phyloP scores from a whole-genome alignment of 2,113 vertebrate species.

The Emydocephalus ijimae region DNA sequence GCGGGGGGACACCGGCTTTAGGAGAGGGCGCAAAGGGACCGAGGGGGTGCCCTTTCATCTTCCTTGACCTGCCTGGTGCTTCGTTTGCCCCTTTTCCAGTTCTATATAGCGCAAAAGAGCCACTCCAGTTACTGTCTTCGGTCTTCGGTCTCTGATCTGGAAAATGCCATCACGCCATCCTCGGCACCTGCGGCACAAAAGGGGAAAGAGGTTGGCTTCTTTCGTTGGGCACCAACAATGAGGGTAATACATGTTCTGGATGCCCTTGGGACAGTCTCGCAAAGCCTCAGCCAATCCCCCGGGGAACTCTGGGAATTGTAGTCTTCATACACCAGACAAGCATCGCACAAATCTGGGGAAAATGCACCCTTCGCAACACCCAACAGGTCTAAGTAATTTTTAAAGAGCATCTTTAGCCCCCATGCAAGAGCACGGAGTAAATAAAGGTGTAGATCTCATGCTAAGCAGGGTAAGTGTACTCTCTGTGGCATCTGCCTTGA shows the following conservation, averaged over 20 bases:
- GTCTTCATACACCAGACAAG: background rate
- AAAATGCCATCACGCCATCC: slow-evolving; percentile 98
- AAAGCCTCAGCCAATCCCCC: background rate
- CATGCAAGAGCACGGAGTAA: background rate
- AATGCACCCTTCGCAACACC: no score
- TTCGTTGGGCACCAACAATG: background rate
- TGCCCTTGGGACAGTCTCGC: background rate
- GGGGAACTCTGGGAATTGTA: background rate
- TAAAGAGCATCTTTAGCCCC: background rate
- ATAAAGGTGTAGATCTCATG: background rate
- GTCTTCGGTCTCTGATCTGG: slow-evolving; percentile 95
- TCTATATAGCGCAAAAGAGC: slow-evolving; percentile 43
- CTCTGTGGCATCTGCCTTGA: background rate
- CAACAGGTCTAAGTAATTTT: background rate
- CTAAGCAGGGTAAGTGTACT: background rate
- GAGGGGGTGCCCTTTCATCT: slow-evolving; percentile 50
- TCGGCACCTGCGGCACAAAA: slow-evolving; percentile 83
- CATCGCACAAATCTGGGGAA: background rate
- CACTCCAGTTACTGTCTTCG: slow-evolving; percentile 84
- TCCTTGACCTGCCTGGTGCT: slow-evolving; percentile 45
- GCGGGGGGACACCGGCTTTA: slow-evolving; percentile 45
- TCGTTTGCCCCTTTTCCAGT: slow-evolving; percentile 52
- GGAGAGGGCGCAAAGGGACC: slow-evolving; percentile 54
- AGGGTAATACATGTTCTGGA: background rate
- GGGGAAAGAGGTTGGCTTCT: background rate